Evolutionary conservation across 2,888 invertebrate species (phyloP).

Genomic region (Cheilosia grossa): DNA sequence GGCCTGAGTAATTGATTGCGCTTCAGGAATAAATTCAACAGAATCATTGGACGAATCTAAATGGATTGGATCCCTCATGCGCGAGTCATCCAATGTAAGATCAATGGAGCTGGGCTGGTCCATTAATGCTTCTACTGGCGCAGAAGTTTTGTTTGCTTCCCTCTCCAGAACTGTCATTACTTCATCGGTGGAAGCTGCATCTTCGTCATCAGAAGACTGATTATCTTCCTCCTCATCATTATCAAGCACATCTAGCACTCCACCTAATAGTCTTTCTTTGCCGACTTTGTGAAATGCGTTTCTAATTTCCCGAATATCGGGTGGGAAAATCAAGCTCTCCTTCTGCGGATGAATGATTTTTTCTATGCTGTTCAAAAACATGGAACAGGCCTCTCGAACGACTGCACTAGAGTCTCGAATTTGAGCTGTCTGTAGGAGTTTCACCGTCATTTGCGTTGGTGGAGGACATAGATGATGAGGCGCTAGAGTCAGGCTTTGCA

Average conservation of each 20-base stretch:
- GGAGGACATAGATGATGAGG: conserved; percentile 78
- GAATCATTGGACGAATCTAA: conserved; percentile 67
- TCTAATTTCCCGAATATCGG: conserved; percentile 76
- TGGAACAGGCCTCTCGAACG: conserved; percentile 75
- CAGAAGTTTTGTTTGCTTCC: background rate
- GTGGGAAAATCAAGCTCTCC: conserved; percentile 77
- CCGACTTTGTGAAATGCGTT: conserved; percentile 75
- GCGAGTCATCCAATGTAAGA: conserved; percentile 42
- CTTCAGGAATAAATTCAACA: conserved; percentile 50
- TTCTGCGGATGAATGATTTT: conserved; percentile 79
- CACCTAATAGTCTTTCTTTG: conserved; percentile 43
- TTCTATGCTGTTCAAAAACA: conserved; percentile 76
- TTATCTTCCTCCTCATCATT: conserved; percentile 23
- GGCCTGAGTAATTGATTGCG: background rate
- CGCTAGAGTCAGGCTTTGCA: conserved; percentile 74
- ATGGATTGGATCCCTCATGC: conserved; percentile 40
- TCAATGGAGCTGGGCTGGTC: conserved; percentile 41
- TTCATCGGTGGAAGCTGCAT: background rate
- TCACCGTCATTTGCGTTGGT: conserved; percentile 77
- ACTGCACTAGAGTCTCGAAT: conserved; percentile 75
- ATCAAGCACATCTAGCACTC: background rate
- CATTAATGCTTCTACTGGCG: background rate
- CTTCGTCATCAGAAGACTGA: conserved; percentile 20
- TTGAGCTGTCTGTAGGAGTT: conserved; percentile 76
- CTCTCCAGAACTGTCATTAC: conserved; percentile 16